phyloP scores from a whole-genome alignment of 2,888 invertebrate genomes.

The Eristalis pertinax region DNA sequence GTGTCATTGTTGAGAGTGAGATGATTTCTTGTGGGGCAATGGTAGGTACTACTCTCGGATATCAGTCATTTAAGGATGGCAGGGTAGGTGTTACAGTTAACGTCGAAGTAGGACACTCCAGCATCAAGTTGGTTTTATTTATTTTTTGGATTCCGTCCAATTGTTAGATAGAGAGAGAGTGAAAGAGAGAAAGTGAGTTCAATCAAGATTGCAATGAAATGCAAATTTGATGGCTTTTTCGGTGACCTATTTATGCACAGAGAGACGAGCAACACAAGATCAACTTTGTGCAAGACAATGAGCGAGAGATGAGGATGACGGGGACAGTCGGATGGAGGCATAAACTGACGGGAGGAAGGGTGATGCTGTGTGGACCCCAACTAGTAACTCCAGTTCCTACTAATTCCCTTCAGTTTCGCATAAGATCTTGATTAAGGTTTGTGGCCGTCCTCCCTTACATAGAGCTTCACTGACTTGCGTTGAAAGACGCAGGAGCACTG shows the following conservation, averaged over 20 bases:
- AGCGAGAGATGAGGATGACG: background rate
- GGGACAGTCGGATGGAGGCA: too few relatives aligned
- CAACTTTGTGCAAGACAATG: background rate
- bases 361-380: too few relatives aligned
- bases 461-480: too few relatives aligned
- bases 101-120: slow-evolving; percentile 29
- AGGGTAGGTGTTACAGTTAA: slow-evolving; percentile 52
- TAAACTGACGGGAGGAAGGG: too few relatives aligned
- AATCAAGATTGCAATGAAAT: background rate
- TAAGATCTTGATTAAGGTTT: too few relatives aligned
- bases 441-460: too few relatives aligned
- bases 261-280: background rate
- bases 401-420: too few relatives aligned
- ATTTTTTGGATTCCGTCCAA: slow-evolving; percentile 54
- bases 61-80: slow-evolving; percentile 55
- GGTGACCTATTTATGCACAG: background rate
- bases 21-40: background rate
- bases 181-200: background rate
- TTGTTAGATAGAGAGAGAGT: slow-evolving; percentile 1
- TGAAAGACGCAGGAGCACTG: too few relatives aligned
- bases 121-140: slow-evolving; percentile 10
- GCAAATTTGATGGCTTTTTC: background rate
- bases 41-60: background rate
- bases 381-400: too few relatives aligned
- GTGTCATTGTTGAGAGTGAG: slow-evolving; percentile 23